Evolutionary conservation across 2,113 vertebrate species (phyloP).

Genomic region (Microcebus ravelobensis): DNA sequence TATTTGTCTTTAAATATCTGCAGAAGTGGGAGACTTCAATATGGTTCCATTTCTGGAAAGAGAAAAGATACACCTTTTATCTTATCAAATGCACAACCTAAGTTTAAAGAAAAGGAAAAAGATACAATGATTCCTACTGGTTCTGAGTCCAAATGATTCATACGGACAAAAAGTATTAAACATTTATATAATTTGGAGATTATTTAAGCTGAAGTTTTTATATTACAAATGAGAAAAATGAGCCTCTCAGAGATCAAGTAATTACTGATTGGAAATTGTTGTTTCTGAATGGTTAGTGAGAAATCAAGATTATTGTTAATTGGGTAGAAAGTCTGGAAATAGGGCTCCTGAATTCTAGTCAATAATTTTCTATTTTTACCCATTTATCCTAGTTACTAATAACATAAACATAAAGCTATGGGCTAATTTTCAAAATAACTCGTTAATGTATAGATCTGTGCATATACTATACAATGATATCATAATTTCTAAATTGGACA

Average conservation of each 20-base stretch:
- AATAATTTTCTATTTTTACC: neutral
- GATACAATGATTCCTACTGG: neutral
- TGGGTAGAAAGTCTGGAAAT: neutral
- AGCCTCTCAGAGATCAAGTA: neutral
- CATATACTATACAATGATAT: neutral
- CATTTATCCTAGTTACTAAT: neutral
- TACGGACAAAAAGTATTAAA: neutral
- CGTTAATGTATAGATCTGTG: neutral
- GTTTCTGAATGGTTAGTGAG: neutral
- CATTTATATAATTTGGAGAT: neutral
- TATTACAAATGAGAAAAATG: neutral
- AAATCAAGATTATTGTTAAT: neutral
- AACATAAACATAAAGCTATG: neutral
- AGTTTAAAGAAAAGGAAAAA: neutral
- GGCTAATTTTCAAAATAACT: neutral
- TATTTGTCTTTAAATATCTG: slow-evolving; percentile 12
- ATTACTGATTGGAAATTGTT: neutral
- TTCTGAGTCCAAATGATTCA: neutral
- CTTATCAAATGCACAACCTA: slow-evolving; percentile 5
- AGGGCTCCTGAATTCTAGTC: neutral
- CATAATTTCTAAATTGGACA: neutral
- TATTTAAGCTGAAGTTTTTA: neutral
- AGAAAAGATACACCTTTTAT: neutral
- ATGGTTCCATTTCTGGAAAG: neutral
- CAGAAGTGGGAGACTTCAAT: neutral